A percentile compares a stretch with the other conserved stretches of the same genome.
phyloP scores from a whole-genome alignment of 1,140 invertebrate species.

The Aphelenchoides fujianensis region DNA sequence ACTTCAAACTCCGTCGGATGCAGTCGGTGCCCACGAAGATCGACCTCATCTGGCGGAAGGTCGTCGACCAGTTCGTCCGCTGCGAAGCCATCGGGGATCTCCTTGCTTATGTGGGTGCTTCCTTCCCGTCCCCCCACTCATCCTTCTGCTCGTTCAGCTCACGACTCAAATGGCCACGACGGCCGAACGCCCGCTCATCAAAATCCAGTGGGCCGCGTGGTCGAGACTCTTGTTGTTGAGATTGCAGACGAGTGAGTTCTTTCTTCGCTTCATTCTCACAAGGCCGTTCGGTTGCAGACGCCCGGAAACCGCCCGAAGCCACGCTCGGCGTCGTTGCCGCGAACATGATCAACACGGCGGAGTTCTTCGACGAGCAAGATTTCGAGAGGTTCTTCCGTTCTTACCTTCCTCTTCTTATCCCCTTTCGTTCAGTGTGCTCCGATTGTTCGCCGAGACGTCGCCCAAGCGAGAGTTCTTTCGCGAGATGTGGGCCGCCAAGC shows the following conservation, averaged over 20 bases:
- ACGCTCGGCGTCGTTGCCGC: neutral
- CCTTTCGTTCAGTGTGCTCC: neutral
- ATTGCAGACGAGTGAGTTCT: neutral
- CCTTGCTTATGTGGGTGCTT: neutral
- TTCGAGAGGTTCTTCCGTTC: neutral
- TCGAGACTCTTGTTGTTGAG: neutral
- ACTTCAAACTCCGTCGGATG: neutral
- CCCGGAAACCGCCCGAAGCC: neutral
- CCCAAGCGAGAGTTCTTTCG: neutral
- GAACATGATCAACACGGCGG: neutral
- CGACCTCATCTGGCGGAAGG: neutral
- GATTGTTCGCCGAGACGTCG: neutral
- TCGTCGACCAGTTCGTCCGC: neutral
- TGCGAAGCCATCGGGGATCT: neutral
- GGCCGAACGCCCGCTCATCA: too few relatives aligned
- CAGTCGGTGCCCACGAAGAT: neutral
- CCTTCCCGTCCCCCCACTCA: too few relatives aligned
- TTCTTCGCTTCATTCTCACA: too few relatives aligned
- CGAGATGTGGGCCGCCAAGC: neutral
- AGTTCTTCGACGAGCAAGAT: neutral
- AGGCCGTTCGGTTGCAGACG: neutral
- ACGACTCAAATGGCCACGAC: too few relatives aligned
- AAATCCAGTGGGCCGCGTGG: neutral
- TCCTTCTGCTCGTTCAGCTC: too few relatives aligned
- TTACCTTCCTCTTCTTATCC: neutral